A percentile compares a stretch with the other conserved stretches of the same genome.
phyloP scores from a whole-genome alignment of 2,113 vertebrate species.

The Theristicus caerulescens region DNA sequence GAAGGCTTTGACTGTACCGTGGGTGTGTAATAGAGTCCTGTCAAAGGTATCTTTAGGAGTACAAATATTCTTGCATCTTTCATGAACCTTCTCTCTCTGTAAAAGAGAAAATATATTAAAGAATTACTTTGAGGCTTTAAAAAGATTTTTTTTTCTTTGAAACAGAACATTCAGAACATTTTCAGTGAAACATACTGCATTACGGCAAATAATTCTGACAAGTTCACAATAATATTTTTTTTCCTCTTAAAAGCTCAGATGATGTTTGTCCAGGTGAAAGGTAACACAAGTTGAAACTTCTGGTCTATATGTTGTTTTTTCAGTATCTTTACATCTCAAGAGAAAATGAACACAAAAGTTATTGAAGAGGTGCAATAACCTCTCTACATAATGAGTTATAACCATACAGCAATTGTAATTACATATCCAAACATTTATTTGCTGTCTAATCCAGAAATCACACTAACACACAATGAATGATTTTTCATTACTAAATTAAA shows the following conservation, averaged over 20 bases:
- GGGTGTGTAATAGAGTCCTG: slow-evolving; percentile 79
- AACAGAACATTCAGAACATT: not conserved
- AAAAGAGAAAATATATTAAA: slow-evolving; percentile 49
- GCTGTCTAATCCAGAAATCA: not conserved
- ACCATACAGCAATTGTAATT: not conserved
- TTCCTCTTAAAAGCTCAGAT: not conserved
- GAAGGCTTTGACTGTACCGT: slow-evolving; percentile 75
- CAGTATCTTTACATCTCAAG: not conserved
- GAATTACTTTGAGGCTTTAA: slow-evolving; percentile 16
- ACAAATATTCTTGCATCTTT: slow-evolving; percentile 89
- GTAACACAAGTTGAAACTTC: not conserved
- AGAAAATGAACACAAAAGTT: not conserved
- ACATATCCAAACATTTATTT: not conserved
- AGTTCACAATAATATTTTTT: not conserved
- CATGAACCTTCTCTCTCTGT: slow-evolving; percentile 92
- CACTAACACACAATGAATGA: not conserved
- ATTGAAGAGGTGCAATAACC: not conserved
- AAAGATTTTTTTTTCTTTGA: not conserved
- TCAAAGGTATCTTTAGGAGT: slow-evolving; percentile 88
- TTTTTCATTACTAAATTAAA: not conserved
- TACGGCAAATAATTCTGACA: not conserved
- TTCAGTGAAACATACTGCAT: not conserved
- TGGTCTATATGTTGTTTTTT: not conserved
- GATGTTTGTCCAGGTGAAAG: not conserved
- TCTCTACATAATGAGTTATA: not conserved